Percentiles rank a stretch among this genome's conserved stretches.
These are phyloP conservation scores for Smittia sp. DNA, from an alignment of 2,888 invertebrate genomes.

Conservation along the genomic window DNA sequence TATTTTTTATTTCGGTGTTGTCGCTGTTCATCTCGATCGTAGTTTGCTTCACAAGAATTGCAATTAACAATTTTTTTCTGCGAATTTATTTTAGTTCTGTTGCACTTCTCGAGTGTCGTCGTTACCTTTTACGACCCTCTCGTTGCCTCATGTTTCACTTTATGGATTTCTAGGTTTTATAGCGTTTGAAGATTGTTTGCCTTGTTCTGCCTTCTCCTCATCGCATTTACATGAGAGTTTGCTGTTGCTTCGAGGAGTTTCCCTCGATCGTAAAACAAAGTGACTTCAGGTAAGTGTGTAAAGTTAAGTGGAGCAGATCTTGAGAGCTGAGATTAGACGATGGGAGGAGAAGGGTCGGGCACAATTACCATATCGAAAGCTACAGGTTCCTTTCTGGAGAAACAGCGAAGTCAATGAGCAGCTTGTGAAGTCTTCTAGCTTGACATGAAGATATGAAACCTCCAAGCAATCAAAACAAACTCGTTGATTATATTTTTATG, in stretches of 20 bases:
- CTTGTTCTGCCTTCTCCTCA: neutral
- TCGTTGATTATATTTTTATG: neutral
- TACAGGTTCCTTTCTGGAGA: no score
- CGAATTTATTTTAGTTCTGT: neutral
- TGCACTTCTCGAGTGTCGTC: conserved; percentile 19
- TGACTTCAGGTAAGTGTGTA: neutral
- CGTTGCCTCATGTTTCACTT: neutral
- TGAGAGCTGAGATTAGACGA: neutral
- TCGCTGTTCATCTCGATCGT: neutral
- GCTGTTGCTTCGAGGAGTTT: neutral
- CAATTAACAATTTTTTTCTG: neutral
- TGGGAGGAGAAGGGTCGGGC: neutral
- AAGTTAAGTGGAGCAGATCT: neutral
- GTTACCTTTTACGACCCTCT: neutral
- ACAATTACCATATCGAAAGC: no score
- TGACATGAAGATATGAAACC: no score
- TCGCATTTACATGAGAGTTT: neutral
- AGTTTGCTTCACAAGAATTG: neutral
- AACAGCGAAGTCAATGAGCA: neutral
- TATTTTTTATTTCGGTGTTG: neutral
- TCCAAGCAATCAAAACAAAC: neutral
- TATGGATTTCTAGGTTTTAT: conserved; percentile 1
- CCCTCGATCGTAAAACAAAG: neutral
- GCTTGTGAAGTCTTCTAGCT: neutral
- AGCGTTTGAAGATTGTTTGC: neutral